Conservation (phyloP, 2,113 vertebrate species). For the Vicugna pacos region DNA sequence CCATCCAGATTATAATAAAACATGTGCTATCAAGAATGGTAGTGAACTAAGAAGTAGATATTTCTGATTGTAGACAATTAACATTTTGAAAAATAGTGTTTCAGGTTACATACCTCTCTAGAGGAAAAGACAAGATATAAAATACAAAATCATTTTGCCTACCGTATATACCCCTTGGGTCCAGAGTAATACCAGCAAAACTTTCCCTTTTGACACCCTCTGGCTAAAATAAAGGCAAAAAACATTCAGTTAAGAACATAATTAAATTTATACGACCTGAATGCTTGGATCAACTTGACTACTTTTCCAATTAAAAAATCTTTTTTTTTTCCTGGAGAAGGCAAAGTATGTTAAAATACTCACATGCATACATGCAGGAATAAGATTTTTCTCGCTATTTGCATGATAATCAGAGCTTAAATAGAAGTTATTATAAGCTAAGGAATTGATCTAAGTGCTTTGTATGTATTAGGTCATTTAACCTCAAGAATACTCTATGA, state of each 20-base stretch:
- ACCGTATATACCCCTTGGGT: slow-evolving; percentile 95
- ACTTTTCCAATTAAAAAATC: background rate
- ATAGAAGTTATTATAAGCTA: background rate
- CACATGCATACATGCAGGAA: background rate
- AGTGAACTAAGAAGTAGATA: background rate
- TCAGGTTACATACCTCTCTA: slow-evolving; percentile 47
- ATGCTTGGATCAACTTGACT: background rate
- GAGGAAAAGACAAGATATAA: slow-evolving; percentile 1
- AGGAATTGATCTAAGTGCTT: background rate
- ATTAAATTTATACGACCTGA: slow-evolving; percentile 24
- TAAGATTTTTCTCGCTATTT: slow-evolving; percentile 54
- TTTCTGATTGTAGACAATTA: background rate
- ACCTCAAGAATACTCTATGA: background rate
- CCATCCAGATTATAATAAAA: background rate
- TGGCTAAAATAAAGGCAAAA: slow-evolving; percentile 89
- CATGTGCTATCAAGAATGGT: background rate
- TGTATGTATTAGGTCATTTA: background rate
- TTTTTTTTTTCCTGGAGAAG: background rate
- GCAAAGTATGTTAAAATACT: background rate
- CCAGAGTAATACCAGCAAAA: slow-evolving; percentile 88
- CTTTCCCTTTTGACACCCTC: slow-evolving; percentile 92
- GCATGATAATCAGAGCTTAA: background rate
- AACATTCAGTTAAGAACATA: slow-evolving; percentile 56
- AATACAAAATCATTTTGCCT: slow-evolving; percentile 66
- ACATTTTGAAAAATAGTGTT: slow-evolving; percentile 26